Percentiles rank a stretch among this genome's conserved stretches.
These are phyloP conservation scores for Pelvicachromis taeniatus DNA, from an alignment of 2,113 vertebrate genomes.

Conservation along the genomic window DNA sequence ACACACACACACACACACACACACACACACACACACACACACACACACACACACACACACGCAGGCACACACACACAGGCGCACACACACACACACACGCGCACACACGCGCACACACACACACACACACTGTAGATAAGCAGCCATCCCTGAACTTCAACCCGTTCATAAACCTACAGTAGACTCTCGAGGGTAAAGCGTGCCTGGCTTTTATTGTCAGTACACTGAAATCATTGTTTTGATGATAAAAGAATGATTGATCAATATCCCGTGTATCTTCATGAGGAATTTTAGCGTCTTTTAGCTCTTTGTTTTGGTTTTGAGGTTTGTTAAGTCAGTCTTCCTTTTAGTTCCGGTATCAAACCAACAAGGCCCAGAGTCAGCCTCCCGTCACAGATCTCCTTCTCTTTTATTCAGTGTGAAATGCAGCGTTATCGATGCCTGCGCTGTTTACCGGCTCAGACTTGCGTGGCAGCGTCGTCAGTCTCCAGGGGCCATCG, in stretches of 20 bases:
- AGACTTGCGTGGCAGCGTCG: not conserved
- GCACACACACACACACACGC: too few species aligned
- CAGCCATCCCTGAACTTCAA: conserved; percentile 2
- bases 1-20: too few species aligned
- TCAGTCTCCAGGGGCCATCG: not conserved
- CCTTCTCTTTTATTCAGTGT: conserved; percentile 7
- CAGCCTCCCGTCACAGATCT: not conserved
- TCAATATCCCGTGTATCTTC: not conserved
- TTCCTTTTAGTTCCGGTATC: not conserved
- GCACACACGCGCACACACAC: too few species aligned
- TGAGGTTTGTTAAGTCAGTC: not conserved
- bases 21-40: too few species aligned
- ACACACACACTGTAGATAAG: not conserved
- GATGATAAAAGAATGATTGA: not conserved
- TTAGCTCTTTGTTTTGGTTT: not conserved
- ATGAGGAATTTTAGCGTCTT: not conserved
- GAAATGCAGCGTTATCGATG: conserved; percentile 50
- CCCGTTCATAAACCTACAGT: not conserved
- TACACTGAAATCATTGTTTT: not conserved
- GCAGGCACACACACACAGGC: too few species aligned
- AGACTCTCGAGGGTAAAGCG: not conserved
- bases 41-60: too few species aligned
- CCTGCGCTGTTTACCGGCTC: not conserved
- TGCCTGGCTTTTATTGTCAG: not conserved
- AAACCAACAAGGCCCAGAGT: not conserved